Conservation (phyloP, 1,140 invertebrate species). For the Ctenoplectra terminalis region DNA sequence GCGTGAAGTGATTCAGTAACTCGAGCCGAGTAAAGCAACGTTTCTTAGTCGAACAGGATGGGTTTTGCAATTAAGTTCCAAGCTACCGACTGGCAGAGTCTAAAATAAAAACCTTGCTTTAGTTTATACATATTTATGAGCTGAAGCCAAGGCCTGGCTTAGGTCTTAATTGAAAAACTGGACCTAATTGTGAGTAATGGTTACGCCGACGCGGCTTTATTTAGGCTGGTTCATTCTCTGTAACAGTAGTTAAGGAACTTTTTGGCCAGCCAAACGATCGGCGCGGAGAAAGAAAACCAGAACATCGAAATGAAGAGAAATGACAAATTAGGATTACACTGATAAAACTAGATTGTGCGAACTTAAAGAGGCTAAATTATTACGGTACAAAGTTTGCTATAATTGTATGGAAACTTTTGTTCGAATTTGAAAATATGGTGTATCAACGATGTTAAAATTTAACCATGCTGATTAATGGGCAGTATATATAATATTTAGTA, state of each 20-base stretch:
- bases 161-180: constrained; percentile 67
- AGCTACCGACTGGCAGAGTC: background rate
- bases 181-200: constrained; percentile 70
- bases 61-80: constrained; percentile 58
- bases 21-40: background rate
- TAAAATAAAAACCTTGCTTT: constrained; percentile 54
- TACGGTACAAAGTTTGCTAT: background rate
- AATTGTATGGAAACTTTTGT: background rate
- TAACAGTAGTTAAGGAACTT: constrained; percentile 16
- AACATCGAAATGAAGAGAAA: constrained; percentile 34
- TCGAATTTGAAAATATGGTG: background rate
- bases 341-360: background rate
- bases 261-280: constrained; percentile 25
- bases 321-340: background rate
- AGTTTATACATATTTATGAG: constrained; percentile 67
- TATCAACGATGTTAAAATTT: no score
- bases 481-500: no score
- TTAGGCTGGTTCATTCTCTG: constrained; percentile 47
- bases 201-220: constrained; percentile 45
- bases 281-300: background rate
- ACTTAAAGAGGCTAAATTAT: background rate
- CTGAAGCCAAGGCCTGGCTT: constrained; percentile 30
- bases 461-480: no score
- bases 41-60: constrained; percentile 11
- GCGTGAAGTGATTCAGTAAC: constrained; percentile 11